Evolutionary conservation across 2,888 invertebrate genomes (phyloP).

Genomic region (Aporophyla lueneburgensis): DNA sequence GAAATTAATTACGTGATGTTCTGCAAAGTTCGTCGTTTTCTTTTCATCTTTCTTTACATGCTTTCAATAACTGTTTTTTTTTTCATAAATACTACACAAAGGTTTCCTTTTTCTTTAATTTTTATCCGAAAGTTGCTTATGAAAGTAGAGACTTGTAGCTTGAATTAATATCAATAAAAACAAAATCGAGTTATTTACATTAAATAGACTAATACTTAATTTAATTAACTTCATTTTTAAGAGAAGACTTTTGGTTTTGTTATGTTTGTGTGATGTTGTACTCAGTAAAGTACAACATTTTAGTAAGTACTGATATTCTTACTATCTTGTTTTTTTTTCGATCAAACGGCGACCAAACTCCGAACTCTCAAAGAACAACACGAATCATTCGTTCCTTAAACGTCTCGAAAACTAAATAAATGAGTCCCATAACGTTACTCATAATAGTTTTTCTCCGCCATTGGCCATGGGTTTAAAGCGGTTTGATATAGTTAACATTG

Average conservation of each 20-base stretch:
- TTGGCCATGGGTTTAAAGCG: constrained; percentile 38
- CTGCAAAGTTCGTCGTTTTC: constrained; percentile 1
- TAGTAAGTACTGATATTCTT: background rate
- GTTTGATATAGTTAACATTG: constrained; percentile 55
- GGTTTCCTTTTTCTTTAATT: background rate
- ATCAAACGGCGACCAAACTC: background rate
- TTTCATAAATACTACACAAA: background rate
- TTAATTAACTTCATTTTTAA: too few species aligned
- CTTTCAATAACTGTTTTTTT: constrained; percentile 27
- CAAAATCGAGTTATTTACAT: background rate
- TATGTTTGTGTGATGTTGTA: too few species aligned
- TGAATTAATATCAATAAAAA: background rate
- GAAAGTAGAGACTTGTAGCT: background rate
- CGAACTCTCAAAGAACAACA: background rate
- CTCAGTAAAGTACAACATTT: background rate
- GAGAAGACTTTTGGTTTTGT: too few species aligned
- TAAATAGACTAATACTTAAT: background rate
- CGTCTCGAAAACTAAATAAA: constrained; percentile 20
- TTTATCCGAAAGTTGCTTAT: background rate
- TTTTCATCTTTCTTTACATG: constrained; percentile 7
- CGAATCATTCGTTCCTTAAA: background rate
- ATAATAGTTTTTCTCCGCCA: constrained; percentile 20
- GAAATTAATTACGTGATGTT: constrained; percentile 26
- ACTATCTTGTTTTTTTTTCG: background rate
- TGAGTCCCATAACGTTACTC: constrained; percentile 2